Percentiles rank a stretch among this genome's conserved stretches.
Evolutionary conservation across 2,888 invertebrate genomes (phyloP).

Genomic region (Brachylomia viminalis): DNA sequence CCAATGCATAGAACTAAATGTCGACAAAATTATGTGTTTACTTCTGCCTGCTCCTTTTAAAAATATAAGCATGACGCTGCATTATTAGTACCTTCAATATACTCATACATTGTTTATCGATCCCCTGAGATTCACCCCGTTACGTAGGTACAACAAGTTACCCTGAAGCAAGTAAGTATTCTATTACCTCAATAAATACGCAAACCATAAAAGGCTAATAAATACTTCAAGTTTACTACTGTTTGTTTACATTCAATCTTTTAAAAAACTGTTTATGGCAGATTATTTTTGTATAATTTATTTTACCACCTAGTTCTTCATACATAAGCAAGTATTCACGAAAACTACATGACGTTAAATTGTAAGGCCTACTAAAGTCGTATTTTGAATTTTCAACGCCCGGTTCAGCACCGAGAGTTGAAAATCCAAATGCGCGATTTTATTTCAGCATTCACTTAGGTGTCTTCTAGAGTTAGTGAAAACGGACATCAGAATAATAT

Average conservation of each 20-base stretch:
- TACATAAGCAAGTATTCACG: background rate
- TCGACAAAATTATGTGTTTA: background rate
- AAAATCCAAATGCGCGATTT: background rate
- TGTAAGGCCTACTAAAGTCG: background rate
- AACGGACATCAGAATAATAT: background rate
- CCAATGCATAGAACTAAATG: background rate
- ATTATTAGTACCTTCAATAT: no score
- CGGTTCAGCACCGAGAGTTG: background rate
- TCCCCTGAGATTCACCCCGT: background rate
- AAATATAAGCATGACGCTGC: background rate
- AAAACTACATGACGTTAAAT: background rate
- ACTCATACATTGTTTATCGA: slow-evolving; percentile 5
- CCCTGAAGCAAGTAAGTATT: slow-evolving; percentile 20
- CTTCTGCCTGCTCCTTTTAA: background rate
- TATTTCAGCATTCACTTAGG: background rate
- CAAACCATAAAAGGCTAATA: slow-evolving; percentile 7
- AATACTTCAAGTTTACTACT: background rate
- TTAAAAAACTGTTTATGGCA: background rate
- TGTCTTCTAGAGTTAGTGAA: background rate
- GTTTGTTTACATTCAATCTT: background rate
- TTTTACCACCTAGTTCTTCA: background rate
- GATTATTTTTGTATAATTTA: background rate
- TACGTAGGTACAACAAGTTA: slow-evolving; percentile 16
- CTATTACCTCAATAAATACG: slow-evolving; percentile 25
- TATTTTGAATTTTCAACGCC: background rate